Evolutionary conservation across 1,140 invertebrate genomes (phyloP), one percentile per base, ranked within the genome.

Genomic region (roundworm (Caenorhabditis elegans)): DNA sequence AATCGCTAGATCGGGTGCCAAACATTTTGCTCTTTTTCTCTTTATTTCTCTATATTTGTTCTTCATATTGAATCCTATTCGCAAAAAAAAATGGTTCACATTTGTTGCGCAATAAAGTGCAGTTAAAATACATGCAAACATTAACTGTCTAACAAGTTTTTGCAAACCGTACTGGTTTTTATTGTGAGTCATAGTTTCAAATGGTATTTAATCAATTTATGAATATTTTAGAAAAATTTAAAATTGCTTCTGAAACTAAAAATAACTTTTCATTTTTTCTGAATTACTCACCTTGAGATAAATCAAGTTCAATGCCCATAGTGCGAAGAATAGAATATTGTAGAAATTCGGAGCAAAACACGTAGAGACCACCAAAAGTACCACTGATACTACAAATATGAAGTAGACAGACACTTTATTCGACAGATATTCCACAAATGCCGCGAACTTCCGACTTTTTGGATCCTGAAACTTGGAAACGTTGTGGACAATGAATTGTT

Each of bases 331-430:
- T 19, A 89, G 86, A 46, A 87, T 77, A 11, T 77, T 78, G 70
- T 87, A 89, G 28, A 89, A 34, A 31, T 79, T 82, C 10, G 82
- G 80, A 10, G 60, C 76, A 31, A 84, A 65, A 11, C 80, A 48
- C 10, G 84, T 78, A 3, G 83, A 53, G 53, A 87, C 87, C 17
- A 90, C n/a, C 26, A 88, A 81, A 3, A 88, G 55, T 6, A 89
- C 86, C 24, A 84, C 34, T 11, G 79, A 81, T 26, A 89, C 87
- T 4, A 90, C 36, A 65, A 88, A 90, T 6, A 88, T 87, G 86
- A 87, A 88, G 48, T 81, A 86, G 46, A 81, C 82, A 0, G 83
- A 83, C 17, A 88, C 55, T 28, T 83, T 47, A 19, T 80, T 22
- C 6, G 82, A 77, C 10, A 81, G 46, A 19, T 70, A 70, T 70